Conservation (phyloP, 2,888 invertebrate genomes). For the Mythimna vitellina region DNA sequence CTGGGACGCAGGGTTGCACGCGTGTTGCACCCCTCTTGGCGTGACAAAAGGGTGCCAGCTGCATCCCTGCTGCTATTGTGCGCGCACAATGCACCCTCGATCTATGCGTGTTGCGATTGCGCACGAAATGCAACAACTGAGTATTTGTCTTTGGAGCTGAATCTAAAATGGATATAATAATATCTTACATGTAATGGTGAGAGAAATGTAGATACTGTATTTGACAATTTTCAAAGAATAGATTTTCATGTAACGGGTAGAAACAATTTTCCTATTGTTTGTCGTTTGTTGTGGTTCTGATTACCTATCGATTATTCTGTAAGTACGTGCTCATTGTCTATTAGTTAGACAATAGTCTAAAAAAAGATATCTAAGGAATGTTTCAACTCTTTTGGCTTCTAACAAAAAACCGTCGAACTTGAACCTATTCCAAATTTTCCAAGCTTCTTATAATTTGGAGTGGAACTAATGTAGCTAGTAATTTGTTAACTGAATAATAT, state of each 20-base stretch:
- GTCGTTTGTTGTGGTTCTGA: background rate
- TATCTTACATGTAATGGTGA: background rate
- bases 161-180: background rate
- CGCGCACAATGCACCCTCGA: conserved; percentile 69
- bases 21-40: conserved; percentile 52
- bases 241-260: background rate
- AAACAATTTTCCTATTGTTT: background rate
- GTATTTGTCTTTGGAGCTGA: conserved; percentile 18
- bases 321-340: background rate
- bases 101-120: conserved; percentile 64
- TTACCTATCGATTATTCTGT: background rate
- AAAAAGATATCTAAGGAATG: conserved; percentile 6
- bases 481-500: conserved; percentile 32
- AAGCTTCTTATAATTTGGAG: conserved; percentile 6
- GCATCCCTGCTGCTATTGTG: conserved; percentile 69
- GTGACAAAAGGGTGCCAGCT: conserved; percentile 71
- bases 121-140: conserved; percentile 41
- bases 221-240: background rate
- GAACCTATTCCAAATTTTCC: conserved; percentile 35
- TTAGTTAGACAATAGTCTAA: conserved; percentile 5
- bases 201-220: background rate
- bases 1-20: conserved; percentile 39
- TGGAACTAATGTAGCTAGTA: conserved; percentile 15
- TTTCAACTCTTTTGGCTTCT: conserved; percentile 8
- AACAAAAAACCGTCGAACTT: conserved; percentile 21